Evolutionary conservation across 1,140 invertebrate genomes (phyloP).

Genomic region (Orchestia grillus): DNA sequence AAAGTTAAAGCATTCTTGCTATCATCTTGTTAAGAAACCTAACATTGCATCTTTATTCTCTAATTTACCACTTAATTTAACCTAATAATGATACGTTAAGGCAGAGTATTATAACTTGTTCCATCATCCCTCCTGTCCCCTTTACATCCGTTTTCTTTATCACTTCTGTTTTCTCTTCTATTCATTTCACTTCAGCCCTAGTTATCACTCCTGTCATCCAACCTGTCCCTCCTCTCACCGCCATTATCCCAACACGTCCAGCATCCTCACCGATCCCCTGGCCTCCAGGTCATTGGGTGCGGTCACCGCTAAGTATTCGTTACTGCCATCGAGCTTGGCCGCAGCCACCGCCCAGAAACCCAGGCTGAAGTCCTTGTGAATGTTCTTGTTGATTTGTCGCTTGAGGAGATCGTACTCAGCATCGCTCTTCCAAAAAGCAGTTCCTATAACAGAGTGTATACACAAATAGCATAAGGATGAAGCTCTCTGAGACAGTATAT

Average conservation of each 20-base stretch:
- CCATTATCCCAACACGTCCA: no score
- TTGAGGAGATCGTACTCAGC: not conserved
- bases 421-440: not conserved
- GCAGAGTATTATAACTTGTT: no score
- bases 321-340: slow-evolving; percentile 40
- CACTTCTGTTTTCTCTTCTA: not conserved
- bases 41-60: no score
- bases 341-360: slow-evolving; percentile 34
- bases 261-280: slow-evolving; percentile 20
- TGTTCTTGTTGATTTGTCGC: not conserved
- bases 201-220: not conserved
- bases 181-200: no score
- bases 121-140: not conserved
- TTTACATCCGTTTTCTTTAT: not conserved
- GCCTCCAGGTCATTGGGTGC: slow-evolving; percentile 24
- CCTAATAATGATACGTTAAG: no score
- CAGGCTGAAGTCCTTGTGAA: slow-evolving; percentile 6
- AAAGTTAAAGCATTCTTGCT: no score
- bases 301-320: slow-evolving; percentile 9
- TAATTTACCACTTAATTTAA: no score
- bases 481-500: not conserved
- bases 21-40: no score
- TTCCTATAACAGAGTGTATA: not conserved
- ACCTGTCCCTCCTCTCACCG: not conserved
- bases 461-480: not conserved